Conservation (phyloP, 2,797 vertebrate species). For the Semotilus atromaculatus region DNA sequence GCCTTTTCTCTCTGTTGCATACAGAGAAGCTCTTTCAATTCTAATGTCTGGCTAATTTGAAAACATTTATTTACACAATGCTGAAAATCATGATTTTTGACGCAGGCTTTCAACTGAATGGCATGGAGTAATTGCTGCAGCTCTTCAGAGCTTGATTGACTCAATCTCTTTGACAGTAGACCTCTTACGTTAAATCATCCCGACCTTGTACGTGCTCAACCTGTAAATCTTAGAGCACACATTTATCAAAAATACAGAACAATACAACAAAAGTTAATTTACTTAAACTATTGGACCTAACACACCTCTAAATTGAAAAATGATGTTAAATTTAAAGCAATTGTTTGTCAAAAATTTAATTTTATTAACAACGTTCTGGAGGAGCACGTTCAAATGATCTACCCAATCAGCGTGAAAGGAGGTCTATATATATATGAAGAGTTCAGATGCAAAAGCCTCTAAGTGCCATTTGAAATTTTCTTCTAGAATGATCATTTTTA, state of each 20-base stretch:
- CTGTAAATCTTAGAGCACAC: background rate
- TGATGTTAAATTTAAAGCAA: background rate
- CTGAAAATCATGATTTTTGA: background rate
- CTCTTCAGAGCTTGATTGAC: slow-evolving; percentile 23
- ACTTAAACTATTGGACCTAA: background rate
- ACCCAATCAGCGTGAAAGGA: background rate
- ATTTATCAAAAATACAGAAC: background rate
- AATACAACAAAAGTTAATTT: background rate
- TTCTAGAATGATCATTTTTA: too few relatives aligned
- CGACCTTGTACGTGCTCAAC: background rate
- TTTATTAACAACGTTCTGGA: background rate
- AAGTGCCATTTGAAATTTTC: too few relatives aligned
- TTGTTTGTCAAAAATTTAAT: background rate
- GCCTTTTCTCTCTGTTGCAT: background rate
- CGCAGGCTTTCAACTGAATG: background rate
- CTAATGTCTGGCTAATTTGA: slow-evolving; percentile 9
- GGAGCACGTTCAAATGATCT: background rate
- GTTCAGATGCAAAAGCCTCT: too few relatives aligned
- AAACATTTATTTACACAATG: background rate
- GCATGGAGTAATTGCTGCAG: slow-evolving; percentile 1
- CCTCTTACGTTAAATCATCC: background rate
- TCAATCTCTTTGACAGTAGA: background rate
- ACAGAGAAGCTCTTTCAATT: background rate
- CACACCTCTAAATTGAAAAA: background rate
- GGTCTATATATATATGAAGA: background rate